These are phyloP conservation scores for Saccostrea cuccullata DNA, from an alignment of 1,140 invertebrate genomes.

Conservation along the genomic window DNA sequence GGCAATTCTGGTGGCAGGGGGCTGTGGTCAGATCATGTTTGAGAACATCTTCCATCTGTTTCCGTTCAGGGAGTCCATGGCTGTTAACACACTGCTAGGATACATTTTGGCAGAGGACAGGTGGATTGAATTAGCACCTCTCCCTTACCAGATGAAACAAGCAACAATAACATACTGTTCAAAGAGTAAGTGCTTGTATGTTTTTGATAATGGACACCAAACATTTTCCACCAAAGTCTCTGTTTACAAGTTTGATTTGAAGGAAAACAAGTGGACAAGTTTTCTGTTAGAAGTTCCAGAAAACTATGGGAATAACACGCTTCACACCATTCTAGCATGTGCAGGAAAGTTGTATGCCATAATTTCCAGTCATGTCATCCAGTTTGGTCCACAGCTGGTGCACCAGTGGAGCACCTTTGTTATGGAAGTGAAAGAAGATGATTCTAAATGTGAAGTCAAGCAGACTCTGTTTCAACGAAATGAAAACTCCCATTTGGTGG, in stretches of 20 bases:
- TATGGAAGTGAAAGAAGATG: conserved; percentile 57
- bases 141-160: conserved; percentile 64
- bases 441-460: conserved; percentile 54
- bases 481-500: conserved; percentile 55
- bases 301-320: conserved; percentile 50
- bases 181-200: conserved; percentile 58
- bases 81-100: conserved; percentile 62
- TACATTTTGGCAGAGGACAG: conserved; percentile 68
- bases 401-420: conserved; percentile 57
- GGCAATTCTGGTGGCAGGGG: conserved; percentile 68
- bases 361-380: conserved; percentile 49
- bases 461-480: conserved; percentile 61
- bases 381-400: background rate
- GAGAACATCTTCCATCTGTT: conserved; percentile 58
- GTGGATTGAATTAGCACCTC: conserved; percentile 67
- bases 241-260: conserved; percentile 57
- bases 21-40: conserved; percentile 57
- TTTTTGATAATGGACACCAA: conserved; percentile 58
- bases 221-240: conserved; percentile 51
- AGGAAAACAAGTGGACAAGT: conserved; percentile 60
- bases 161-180: conserved; percentile 58
- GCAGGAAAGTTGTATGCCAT: conserved; percentile 58
- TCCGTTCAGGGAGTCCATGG: conserved; percentile 58
- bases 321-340: conserved; percentile 61
- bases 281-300: conserved; percentile 56